These are phyloP conservation scores for Trogon melanurus DNA, from an alignment of 2,113 vertebrate genomes.

Conservation along the genomic window DNA sequence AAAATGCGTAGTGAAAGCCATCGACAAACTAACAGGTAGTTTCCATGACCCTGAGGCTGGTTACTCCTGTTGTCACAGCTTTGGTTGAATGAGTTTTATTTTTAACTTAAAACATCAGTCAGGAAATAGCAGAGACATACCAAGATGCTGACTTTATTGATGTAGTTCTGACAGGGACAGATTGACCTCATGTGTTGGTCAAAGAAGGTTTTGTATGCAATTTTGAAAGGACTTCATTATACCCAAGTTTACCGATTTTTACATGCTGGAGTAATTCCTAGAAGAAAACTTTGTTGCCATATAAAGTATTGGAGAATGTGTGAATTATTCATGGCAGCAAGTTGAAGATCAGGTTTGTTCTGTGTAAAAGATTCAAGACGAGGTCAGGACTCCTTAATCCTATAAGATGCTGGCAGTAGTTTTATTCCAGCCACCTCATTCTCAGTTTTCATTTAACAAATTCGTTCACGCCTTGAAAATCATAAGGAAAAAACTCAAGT, in stretches of 20 bases:
- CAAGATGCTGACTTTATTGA: neutral
- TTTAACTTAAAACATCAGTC: neutral
- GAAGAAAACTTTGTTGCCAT: neutral
- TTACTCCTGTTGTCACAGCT: neutral
- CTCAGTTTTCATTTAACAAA: neutral
- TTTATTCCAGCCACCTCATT: neutral
- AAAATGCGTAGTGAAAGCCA: neutral
- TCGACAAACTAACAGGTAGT: neutral
- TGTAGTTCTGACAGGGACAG: neutral
- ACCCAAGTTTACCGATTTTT: neutral
- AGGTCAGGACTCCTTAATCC: neutral
- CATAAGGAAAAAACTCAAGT: neutral
- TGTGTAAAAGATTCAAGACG: neutral
- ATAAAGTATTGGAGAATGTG: neutral
- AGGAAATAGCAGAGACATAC: neutral
- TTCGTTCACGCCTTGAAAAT: neutral
- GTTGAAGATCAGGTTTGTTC: neutral
- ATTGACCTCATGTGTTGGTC: neutral
- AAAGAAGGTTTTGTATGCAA: neutral
- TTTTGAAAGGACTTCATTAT: neutral
- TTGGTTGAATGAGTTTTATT: conserved; percentile 18
- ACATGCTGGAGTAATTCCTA: neutral
- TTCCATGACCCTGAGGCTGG: neutral
- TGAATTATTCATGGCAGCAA: neutral
- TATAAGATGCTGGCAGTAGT: neutral